Base-by-base conservation (phyloP, 2,113 vertebrate genomes). In the Lepidothrix coronata region DNA sequence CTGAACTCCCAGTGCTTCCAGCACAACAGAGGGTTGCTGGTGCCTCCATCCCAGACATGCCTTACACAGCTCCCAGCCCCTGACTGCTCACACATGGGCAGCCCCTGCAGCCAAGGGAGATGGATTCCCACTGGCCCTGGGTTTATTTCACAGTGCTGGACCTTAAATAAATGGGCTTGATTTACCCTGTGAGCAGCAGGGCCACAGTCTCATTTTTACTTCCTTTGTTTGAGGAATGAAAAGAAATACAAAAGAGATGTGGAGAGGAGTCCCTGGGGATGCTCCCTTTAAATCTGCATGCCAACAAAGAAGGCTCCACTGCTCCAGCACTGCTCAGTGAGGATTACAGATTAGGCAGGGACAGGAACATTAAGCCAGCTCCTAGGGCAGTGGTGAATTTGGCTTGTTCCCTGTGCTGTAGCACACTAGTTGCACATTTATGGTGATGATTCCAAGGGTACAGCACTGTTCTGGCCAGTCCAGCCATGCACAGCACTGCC, bases 391-490 rank as follows among this genome's bases (percentile, higher is more conserved):
- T 11, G 72, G 30, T 43, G 70, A 24, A 59, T 19, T n/a, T 27
- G 62, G 6, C 28, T 17, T 65, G 25, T 46, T 46, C 54, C 67
- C 52, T 31, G 23, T 51, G 89, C 68, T 43, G 65, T 59, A 27
- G 21, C 62, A 22, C 14, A 6, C 5, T 3, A 13, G 51, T 21
- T 70, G 33, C 62, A 35, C 24, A 6, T 33, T 31, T 13, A 10
- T 16, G 58, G 31, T 7, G 52, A 25, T 0, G 13, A 44, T 5
- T 15, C 33, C 21, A 0, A 30, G 66, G 20, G n/a, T 0, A 14
- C 35, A 76, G 62, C 51, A 3, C 11, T 22, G 55, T 3, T 48
- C 31, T 11, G 3, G 9, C 6, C 3, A 48, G 19, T 5, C 22
- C 12, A 31, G 12, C 23, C 49, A 14, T 0, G 43, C 59, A 14